Evolutionary conservation across 2,113 vertebrate species (phyloP).

Genomic region (Hymenochirus boettgeri): DNA sequence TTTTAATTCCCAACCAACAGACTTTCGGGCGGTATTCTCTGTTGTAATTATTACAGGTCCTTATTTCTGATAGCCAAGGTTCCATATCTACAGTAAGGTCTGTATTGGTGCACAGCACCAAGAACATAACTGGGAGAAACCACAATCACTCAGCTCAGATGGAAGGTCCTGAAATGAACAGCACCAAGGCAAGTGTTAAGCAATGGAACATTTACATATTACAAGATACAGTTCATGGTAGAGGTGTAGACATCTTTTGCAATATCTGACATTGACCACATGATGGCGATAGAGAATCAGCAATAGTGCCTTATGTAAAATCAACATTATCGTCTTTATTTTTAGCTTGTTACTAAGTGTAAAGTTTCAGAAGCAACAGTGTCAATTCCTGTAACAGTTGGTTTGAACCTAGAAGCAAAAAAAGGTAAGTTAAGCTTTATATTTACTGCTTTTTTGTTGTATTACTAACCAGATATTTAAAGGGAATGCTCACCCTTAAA

Average conservation of each 20-base stretch:
- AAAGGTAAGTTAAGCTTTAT: constrained; percentile 54
- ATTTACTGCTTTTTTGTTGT: too few relatives aligned
- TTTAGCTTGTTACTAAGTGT: constrained; percentile 62
- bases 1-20: too few relatives aligned
- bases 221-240: too few relatives aligned
- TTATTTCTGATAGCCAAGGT: constrained; percentile 79
- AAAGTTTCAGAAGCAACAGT: constrained; percentile 80
- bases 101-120: constrained; percentile 43
- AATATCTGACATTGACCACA: too few relatives aligned
- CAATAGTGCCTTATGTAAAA: too few relatives aligned
- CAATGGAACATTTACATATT: too few relatives aligned
- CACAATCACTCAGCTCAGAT: constrained; percentile 44
- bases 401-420: constrained; percentile 45
- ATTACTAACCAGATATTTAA: too few relatives aligned
- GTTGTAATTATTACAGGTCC: background rate
- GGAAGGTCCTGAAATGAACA: constrained; percentile 33
- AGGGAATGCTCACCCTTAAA: too few relatives aligned
- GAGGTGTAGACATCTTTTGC: too few relatives aligned
- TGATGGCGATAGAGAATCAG: too few relatives aligned
- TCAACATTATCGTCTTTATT: constrained; percentile 1
- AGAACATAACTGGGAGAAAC: constrained; percentile 46
- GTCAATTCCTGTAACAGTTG: constrained; percentile 56
- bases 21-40: too few relatives aligned
- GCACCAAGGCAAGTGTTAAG: constrained; percentile 47
- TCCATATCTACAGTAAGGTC: constrained; percentile 47